Base-by-base conservation (phyloP, 1,140 invertebrate species). In the Semibalanus balanoides region DNA sequence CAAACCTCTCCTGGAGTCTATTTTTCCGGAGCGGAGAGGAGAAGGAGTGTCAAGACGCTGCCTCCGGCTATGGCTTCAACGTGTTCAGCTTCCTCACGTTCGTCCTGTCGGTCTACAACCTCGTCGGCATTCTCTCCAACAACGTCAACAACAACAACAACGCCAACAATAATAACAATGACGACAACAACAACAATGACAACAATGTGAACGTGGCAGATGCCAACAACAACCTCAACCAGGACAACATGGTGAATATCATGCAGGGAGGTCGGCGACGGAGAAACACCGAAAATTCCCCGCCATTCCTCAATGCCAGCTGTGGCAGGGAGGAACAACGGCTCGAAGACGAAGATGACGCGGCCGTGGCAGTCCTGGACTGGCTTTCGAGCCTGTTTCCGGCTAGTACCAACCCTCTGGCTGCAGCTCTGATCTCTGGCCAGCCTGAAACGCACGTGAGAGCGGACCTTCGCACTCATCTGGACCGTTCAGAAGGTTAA, bases 81-180 rank as follows among this genome's bases (percentile, higher is more conserved):
- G 73, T 72, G 14, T 78, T 76, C 77, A 78, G 77, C 75, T 78
- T 78, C 77, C 77, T 78, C 73, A 76, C 77, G 28, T 78, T 78
- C 51, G 69, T 78, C 40, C 76, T 78, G 74, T 76, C 77, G 14
- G 77, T 78, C n/a, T 75, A 70, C 27, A 78, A 76, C 30, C 77
- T 78, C 22, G 75, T 78, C 22, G 77, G 75, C 28, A 74, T 74
- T 28, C 75, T 78, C 17, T 76, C 77, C 28, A 77, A 77, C 74
- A 77, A 77, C 51, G 64, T 75, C 28, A 75, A 75, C 51, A 75
- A 77, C 51, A 64, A 64, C 22, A 64, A 64, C 51, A 64, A 64
- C 51, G 51, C 51, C 51, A 64, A 64, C 51, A 78, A 78, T 76
- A 78, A 78, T 31, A 78, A 78, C 29, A 78, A 78, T 35, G 76